Conservation (phyloP, 2,888 invertebrate species). For the Coecobrya sp. region DNA sequence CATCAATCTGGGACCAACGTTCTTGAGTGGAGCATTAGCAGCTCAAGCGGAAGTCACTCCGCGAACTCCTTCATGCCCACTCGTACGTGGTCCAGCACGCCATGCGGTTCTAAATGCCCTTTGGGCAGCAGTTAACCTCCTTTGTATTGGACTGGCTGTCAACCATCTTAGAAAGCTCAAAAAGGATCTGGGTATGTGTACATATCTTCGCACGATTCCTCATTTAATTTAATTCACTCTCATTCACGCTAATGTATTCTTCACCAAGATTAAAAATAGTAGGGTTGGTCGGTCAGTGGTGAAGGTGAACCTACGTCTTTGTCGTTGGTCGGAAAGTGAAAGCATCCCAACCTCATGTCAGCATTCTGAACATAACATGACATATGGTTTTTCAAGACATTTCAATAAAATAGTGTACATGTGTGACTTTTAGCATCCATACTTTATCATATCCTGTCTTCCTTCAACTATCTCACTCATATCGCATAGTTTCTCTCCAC, state of each 20-base stretch:
- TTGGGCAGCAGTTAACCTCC: constrained; percentile 96
- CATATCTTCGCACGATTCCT: background rate
- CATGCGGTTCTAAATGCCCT: constrained; percentile 97
- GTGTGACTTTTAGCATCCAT: constrained; percentile 37
- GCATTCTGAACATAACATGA: constrained; percentile 25
- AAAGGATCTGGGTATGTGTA: constrained; percentile 90
- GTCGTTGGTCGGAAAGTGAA: background rate
- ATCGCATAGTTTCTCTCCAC: background rate
- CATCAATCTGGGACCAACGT: constrained; percentile 93
- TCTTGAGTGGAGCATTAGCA: constrained; percentile 94
- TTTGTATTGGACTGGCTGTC: constrained; percentile 94
- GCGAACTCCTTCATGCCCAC: constrained; percentile 90
- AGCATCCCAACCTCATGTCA: too few relatives aligned
- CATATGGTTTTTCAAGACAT: constrained; percentile 35
- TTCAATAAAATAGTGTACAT: constrained; percentile 4
- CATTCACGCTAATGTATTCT: constrained; percentile 6
- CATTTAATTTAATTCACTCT: constrained; percentile 28
- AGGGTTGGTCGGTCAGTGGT: background rate
- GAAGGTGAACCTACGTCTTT: background rate
- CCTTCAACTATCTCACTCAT: background rate
- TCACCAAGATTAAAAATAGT: constrained; percentile 21
- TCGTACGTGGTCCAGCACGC: constrained; percentile 95
- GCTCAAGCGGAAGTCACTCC: constrained; percentile 89
- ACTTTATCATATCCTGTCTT: background rate
- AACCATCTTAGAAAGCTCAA: constrained; percentile 94